Evolutionary conservation across 2,113 vertebrate genomes (phyloP), one percentile per base, ranked within the genome.

Genomic region (Tetrao urogallus): DNA sequence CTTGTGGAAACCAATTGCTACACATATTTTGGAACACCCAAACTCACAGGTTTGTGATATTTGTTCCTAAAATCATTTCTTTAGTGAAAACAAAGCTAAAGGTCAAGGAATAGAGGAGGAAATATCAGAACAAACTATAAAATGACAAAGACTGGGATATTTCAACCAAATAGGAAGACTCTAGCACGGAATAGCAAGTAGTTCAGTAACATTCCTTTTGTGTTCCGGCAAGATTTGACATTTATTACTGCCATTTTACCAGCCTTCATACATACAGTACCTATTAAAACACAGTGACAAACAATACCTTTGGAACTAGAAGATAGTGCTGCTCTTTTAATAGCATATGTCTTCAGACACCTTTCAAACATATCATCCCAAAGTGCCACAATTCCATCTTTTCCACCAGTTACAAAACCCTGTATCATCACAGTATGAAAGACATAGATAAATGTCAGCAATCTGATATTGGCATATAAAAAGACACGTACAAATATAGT

Each of bases 281-380:
- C 63, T 43, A 57, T 5, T 12, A 89, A 52, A 56, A 43, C 25
- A 56, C 38, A 47, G 21, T 60, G 21, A 45, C 40, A 86, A 85
- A 6, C 15, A 45, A 54, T 97, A 99, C 99, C 99, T 99, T 99
- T 99, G 34, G 99, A 99, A n/a, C 98, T 97, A 4, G 99, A 97
- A 14, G 99, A 99, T 52, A 99, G 95, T 0, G 98, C 98, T 8
- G 99, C 97, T 97, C 99, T 98, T 97, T 99, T 99, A 96, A 99
- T 99, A 96, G 99, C 99, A 0, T 99, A 99, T 1, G 98, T 99
- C 98, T 99, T 99, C 97, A 99, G 88, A 96, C 99, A 99, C 82
- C 99, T 97, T 93, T 99, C 99, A 92, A 99, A 99, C 98, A 98
- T 99, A 93, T 99, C 99, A 89, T 99, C 99, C 99, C 99, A 99